Evolutionary conservation across 2,797 vertebrate genomes (phyloP).

Genomic region (Triplophysa bombifrons): DNA sequence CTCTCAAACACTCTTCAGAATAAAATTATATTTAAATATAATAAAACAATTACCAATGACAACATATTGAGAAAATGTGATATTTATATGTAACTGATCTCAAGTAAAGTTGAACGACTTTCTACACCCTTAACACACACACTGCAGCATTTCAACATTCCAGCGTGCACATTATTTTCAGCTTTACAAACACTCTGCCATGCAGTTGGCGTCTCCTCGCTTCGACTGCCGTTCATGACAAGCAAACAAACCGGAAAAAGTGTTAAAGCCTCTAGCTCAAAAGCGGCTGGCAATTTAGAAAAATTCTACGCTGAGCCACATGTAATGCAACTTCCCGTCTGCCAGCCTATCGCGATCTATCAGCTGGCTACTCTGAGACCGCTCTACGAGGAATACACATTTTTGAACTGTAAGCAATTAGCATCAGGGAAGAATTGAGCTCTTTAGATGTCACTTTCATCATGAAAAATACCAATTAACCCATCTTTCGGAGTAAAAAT

Average conservation of each 20-base stretch:
- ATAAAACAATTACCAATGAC: conserved; percentile 62
- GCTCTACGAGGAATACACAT: neutral
- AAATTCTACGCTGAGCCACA: neutral
- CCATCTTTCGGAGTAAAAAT: conserved; percentile 37
- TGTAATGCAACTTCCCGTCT: neutral
- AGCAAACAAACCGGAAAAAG: conserved; percentile 19
- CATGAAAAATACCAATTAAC: conserved; percentile 57
- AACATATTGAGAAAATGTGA: conserved; percentile 49
- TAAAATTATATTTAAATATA: neutral
- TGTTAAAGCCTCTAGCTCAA: conserved; percentile 17
- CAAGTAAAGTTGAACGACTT: neutral
- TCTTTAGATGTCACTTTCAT: conserved; percentile 51
- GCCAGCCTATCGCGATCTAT: neutral
- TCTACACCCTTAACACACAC: conserved; percentile 10
- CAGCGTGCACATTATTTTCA: neutral
- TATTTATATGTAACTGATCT: conserved; percentile 15
- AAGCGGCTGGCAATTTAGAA: neutral
- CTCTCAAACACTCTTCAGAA: conserved; percentile 52
- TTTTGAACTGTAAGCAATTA: conserved; percentile 14
- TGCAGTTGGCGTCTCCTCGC: neutral
- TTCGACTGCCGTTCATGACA: conserved; percentile 9
- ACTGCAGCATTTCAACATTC: conserved; percentile 1
- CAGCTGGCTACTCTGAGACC: neutral
- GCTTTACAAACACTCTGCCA: conserved; percentile 9
- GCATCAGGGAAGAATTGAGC: neutral